phyloP scores from a whole-genome alignment of 1,140 invertebrate species.

The Bombus terrestris region DNA sequence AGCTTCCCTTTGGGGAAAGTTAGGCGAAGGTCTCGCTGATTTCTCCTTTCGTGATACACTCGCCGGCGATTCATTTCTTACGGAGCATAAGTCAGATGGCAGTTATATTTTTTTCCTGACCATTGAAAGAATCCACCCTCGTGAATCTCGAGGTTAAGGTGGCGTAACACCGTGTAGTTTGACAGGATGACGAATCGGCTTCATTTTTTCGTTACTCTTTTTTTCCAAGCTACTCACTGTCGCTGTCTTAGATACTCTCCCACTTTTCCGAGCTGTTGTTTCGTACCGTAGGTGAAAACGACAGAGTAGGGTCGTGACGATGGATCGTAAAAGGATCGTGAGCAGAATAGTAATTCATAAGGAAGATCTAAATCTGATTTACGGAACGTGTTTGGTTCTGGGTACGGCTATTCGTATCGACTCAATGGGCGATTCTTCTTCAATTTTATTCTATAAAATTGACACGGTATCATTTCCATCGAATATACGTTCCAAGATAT shows the following conservation, averaged over 20 bases:
- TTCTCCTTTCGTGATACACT: neutral
- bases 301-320: too few relatives aligned
- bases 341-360: too few relatives aligned
- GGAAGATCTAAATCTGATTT: too few relatives aligned
- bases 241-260: conserved; percentile 23
- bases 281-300: neutral
- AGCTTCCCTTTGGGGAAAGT: neutral
- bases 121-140: conserved; percentile 55
- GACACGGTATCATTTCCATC: too few relatives aligned
- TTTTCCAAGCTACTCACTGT: conserved; percentile 26
- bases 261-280: conserved; percentile 4
- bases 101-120: conserved; percentile 44
- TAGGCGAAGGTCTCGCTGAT: neutral
- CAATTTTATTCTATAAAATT: too few relatives aligned
- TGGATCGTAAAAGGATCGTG: too few relatives aligned
- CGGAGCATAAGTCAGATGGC: conserved; percentile 34
- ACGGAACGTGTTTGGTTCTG: too few relatives aligned
- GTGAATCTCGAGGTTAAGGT: conserved; percentile 52
- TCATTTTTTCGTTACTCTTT: conserved; percentile 31
- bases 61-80: conserved; percentile 46
- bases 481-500: too few relatives aligned
- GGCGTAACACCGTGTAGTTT: conserved; percentile 35
- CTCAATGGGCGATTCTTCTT: too few relatives aligned
- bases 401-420: too few relatives aligned
- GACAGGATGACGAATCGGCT: conserved; percentile 66